Evolutionary conservation across 1,140 invertebrate species (phyloP).

Genomic region (Anthonomus grandis): DNA sequence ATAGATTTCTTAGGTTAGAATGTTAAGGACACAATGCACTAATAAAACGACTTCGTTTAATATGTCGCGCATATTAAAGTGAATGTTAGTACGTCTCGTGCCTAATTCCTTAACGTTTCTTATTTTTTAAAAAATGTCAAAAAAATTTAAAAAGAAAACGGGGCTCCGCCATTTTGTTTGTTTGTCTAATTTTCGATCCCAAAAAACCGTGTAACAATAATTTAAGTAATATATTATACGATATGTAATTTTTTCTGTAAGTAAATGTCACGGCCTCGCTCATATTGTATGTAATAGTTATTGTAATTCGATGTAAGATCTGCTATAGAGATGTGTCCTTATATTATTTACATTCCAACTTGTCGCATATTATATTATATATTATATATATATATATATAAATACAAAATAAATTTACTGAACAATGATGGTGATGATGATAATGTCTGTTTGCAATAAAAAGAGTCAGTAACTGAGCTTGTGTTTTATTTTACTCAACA

Average conservation of each 20-base stretch:
- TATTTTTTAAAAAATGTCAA: not conserved
- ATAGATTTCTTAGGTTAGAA: not conserved
- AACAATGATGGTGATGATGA: too few relatives aligned
- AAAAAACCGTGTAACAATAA: not conserved
- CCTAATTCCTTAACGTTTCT: not conserved
- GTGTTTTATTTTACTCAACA: not conserved
- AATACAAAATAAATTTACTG: too few relatives aligned
- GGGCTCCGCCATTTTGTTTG: not conserved
- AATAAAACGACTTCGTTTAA: slow-evolving; percentile 4
- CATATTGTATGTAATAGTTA: too few relatives aligned
- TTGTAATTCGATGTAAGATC: slow-evolving; percentile 26
- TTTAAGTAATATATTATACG: not conserved
- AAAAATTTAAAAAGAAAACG: not conserved
- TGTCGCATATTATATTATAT: too few relatives aligned
- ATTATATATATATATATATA: too few relatives aligned
- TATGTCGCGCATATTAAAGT: slow-evolving; percentile 12
- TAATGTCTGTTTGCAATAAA: slow-evolving; percentile 26
- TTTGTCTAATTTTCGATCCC: not conserved
- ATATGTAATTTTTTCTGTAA: slow-evolving; percentile 7
- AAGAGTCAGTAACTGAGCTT: slow-evolving; percentile 16
- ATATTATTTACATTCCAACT: slow-evolving; percentile 29
- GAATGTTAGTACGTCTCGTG: not conserved
- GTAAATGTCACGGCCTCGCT: slow-evolving; percentile 19
- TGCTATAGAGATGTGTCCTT: slow-evolving; percentile 27
- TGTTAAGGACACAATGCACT: not conserved